Evolutionary conservation across 2,113 vertebrate species (phyloP).

Genomic region (Nanorana parkeri): DNA sequence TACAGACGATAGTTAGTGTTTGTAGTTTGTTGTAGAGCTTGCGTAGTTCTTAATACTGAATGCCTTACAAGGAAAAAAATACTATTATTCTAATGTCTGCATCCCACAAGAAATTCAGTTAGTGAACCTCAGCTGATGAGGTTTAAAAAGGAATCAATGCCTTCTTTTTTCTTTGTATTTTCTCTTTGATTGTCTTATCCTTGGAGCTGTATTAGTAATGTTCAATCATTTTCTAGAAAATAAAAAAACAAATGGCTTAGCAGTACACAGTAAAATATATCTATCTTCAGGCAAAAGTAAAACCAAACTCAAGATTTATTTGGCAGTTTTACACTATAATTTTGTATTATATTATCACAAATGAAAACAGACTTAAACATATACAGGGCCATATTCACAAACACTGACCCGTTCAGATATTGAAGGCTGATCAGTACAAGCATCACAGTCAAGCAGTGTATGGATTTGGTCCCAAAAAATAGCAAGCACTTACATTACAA

Average conservation of each 20-base stretch:
- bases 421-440: too few relatives aligned
- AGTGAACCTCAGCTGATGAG: conserved; percentile 35
- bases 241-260: background rate
- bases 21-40: conserved; percentile 29
- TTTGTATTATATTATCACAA: background rate
- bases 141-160: conserved; percentile 25
- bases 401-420: too few relatives aligned
- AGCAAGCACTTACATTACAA: too few relatives aligned
- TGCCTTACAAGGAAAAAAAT: conserved; percentile 8
- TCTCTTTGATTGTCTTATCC: conserved; percentile 5
- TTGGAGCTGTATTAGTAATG: conserved; percentile 27
- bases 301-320: background rate
- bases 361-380: too few relatives aligned
- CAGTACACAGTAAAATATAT: background rate
- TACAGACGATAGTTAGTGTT: conserved; percentile 26
- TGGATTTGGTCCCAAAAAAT: too few relatives aligned
- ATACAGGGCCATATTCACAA: too few relatives aligned
- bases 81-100: conserved; percentile 8
- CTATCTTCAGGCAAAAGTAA: background rate
- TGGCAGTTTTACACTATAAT: background rate
- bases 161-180: conserved; percentile 3
- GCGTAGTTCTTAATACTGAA: conserved; percentile 24
- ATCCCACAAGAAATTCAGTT: conserved; percentile 24
- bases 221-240: conserved; percentile 17
- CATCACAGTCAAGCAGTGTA: too few relatives aligned